Conservation (phyloP, 2,797 vertebrate species). For the Selene dorsalis region DNA sequence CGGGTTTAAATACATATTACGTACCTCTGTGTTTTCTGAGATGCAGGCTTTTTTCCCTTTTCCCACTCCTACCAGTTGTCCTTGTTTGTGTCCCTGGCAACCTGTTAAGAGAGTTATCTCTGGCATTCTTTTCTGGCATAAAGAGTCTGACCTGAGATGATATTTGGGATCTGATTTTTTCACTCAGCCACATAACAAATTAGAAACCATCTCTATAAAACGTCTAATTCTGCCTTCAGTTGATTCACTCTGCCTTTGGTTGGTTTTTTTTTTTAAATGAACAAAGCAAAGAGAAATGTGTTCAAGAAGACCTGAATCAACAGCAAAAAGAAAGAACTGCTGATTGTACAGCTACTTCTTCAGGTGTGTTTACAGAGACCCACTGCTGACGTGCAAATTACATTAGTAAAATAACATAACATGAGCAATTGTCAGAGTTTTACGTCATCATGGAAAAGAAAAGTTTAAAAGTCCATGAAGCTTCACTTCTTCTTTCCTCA, state of each 20-base stretch:
- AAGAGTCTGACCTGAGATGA: background rate
- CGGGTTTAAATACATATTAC: conserved; percentile 69
- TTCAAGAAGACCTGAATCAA: background rate
- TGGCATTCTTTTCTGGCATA: conserved; percentile 11
- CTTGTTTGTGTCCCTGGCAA: conserved; percentile 35
- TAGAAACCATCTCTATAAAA: no score
- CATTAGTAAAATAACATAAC: background rate
- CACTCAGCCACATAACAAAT: background rate
- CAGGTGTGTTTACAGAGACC: background rate
- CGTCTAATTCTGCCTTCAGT: no score
- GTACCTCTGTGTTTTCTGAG: conserved; percentile 47
- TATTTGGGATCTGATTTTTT: conserved; percentile 26
- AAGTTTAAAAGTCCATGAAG: background rate
- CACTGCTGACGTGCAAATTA: background rate
- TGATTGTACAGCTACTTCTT: background rate
- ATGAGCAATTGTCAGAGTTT: conserved; percentile 1
- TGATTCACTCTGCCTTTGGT: no score
- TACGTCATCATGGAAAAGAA: background rate
- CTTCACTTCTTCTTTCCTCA: background rate
- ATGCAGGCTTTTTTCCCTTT: conserved; percentile 25
- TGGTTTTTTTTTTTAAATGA: no score
- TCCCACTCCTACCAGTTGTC: conserved; percentile 28
- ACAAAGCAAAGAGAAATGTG: no score
- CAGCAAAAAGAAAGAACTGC: background rate
- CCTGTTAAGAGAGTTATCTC: conserved; percentile 20